Evolutionary conservation across 2,797 vertebrate genomes (phyloP).

Genomic region (Bryconaethiops microstoma): DNA sequence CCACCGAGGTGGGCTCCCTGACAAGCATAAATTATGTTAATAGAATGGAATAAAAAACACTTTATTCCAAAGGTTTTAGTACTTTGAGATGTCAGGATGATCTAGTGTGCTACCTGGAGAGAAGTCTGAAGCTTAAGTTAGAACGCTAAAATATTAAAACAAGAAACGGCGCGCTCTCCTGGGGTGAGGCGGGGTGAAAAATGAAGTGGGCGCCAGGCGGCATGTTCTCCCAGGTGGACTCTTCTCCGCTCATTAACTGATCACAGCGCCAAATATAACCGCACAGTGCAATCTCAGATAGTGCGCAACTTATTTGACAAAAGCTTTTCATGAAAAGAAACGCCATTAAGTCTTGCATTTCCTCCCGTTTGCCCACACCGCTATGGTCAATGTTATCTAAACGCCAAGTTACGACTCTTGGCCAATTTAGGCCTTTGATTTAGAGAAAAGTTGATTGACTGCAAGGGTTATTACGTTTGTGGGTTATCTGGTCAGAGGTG

Average conservation of each 20-base stretch:
- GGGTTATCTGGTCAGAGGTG: constrained; percentile 74
- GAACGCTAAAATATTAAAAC: constrained; percentile 83
- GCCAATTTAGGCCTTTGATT: constrained; percentile 71
- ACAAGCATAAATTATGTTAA: constrained; percentile 83
- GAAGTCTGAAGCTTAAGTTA: constrained; percentile 77
- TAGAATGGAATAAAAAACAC: constrained; percentile 82
- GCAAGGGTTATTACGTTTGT: constrained; percentile 64
- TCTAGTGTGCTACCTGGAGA: constrained; percentile 77
- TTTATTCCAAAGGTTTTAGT: constrained; percentile 81
- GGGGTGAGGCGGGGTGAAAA: constrained; percentile 69
- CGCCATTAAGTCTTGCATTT: constrained; percentile 63
- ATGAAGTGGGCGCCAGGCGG: constrained; percentile 62
- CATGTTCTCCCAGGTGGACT: constrained; percentile 71
- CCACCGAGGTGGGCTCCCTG: constrained; percentile 65
- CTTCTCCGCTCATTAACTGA: constrained; percentile 77
- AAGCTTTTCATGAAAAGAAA: constrained; percentile 72
- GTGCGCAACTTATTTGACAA: constrained; percentile 66
- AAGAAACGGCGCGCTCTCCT: constrained; percentile 73
- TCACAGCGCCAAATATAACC: constrained; percentile 68
- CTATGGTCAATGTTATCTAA: constrained; percentile 63
- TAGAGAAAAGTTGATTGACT: constrained; percentile 68
- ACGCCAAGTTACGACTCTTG: constrained; percentile 71
- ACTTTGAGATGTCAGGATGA: constrained; percentile 82
- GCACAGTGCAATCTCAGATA: constrained; percentile 64
- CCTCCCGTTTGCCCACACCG: constrained; percentile 66